phyloP scores from a whole-genome alignment of 2,888 invertebrate species.

The Mechanitis mazaeus region DNA sequence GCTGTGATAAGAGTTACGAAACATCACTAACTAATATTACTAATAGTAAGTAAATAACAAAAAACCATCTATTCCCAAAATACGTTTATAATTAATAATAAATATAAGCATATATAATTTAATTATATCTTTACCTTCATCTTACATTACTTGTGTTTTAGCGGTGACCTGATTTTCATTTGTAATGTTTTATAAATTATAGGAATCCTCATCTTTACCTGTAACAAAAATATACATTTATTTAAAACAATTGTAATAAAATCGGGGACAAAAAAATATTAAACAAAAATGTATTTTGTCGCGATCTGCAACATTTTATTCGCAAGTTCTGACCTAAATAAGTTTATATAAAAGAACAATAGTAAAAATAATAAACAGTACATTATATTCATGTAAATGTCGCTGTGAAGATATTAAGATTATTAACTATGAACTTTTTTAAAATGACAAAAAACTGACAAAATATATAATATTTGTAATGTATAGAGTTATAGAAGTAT shows the following conservation, averaged over 20 bases:
- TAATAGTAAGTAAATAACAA: too few species aligned
- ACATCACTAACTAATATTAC: not conserved
- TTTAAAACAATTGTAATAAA: not conserved
- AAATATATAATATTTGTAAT: too few species aligned
- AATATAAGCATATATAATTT: not conserved
- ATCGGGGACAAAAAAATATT: not conserved
- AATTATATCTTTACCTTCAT: not conserved
- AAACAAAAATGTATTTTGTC: not conserved
- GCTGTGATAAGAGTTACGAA: conserved; percentile 12
- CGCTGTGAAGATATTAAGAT: too few species aligned
- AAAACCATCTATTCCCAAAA: not conserved
- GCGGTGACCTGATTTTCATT: not conserved
- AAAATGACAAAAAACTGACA: too few species aligned
- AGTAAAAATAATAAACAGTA: too few species aligned
- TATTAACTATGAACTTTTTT: too few species aligned
- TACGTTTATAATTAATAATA: not conserved
- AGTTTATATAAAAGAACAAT: too few species aligned
- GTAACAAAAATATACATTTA: conserved; percentile 11
- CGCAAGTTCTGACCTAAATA: too few species aligned
- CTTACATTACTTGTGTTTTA: not conserved
- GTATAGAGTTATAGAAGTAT: too few species aligned
- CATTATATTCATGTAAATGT: too few species aligned
- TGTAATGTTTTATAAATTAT: not conserved
- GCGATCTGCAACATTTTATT: too few species aligned
- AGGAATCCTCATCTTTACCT: conserved; percentile 7